Base-by-base conservation (phyloP, 1,140 invertebrate species). In the Sipha flava region DNA sequence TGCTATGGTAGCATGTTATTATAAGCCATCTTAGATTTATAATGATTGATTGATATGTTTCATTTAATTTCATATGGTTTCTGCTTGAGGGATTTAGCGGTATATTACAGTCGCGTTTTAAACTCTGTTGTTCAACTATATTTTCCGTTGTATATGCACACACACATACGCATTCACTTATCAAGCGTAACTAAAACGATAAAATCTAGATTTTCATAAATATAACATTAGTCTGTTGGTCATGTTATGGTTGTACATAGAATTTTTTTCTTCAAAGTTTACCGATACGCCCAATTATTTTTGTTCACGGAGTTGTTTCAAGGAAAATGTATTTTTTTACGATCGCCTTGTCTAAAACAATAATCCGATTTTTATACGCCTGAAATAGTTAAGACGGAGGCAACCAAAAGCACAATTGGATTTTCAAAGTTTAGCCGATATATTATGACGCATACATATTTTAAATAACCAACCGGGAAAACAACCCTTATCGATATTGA, bases 101-200 rank as follows among this genome's bases (percentile, higher is more conserved):
- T 1, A 2, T 7, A 43, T 26, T 40, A n/a, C 14, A 40, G 14
- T 10, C 34, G 10, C 21, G 21, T 18, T 47, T 47, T 47, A 23
- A 23, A 4, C n/a, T 16, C 12, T 0, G 64, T 43, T 66, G 37
- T 12, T 7, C 23, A 66, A 66, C 34, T 23, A 26, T 26, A 66
- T 21, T 18, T 26, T 54, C 57, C 18, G 26, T 64, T 14, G n/a
- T 21, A 40, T 40, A 14, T 12, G 16, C 21, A 21, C 14, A 66
- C 34, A 23, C n/a, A 12, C 34, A 40, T 21, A n/a, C n/a, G n/a
- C n/a, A n/a, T n/a, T n/a, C n/a, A n/a, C n/a, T n/a, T n/a, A n/a
- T n/a, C n/a, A 0, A 26, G 64, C 64, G 64, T 66, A 66, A 66
- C 64, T 43, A 66, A 66, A 66, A 66, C 37, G 37, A 66, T 66